Evolutionary conservation across 2,797 vertebrate species (phyloP), one percentile per base, ranked within the genome.

Genomic region (Muscicapa striata): DNA sequence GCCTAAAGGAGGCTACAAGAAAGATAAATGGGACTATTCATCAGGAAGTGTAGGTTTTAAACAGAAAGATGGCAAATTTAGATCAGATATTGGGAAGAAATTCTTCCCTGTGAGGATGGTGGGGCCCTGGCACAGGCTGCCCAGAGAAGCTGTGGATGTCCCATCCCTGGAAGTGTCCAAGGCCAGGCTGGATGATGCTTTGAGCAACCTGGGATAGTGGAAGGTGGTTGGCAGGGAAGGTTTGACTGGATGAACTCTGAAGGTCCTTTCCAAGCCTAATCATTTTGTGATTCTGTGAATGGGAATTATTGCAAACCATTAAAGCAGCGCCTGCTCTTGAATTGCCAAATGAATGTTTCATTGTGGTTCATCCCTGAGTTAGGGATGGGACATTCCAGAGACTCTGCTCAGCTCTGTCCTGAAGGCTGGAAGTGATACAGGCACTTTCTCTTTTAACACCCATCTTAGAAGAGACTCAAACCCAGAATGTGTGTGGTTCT

Each of bases 131-230:
- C 11, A 57, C 57, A 11, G 36, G 36, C 10, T 36, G 36, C 36
- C 36, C 36, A 36, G 49, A 30, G 20, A 11, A 17, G 8, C 49
- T 49, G 70, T 45, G 57, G 17, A 23, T 70, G n/a, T 11, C 11
- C 26, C 45, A 29, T 29, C 58, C 51, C 45, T 59, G 26, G 16
- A 18, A 64, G 10, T 10, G 26, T 22, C 2, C 46, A 70, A 64
- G 29, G n/a, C 29, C 29, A 34, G 1, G 15, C 2, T 75, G 69
- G 69, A 34, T 16, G 13, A 17, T 13, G 24, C 21, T 74, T 68
- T 29, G 29, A 38, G 29, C 11, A 38, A 2, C 15, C 38, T 74
- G 55, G 17, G 1, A 0, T 5, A 45, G 17, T n/a, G 24, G 24
- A 32, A 67, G 34, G 34, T 24, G 15, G 15, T 18, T 74, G 54